Evolutionary conservation across 2,113 vertebrate genomes (phyloP).

Genomic region (Neotoma lepida): DNA sequence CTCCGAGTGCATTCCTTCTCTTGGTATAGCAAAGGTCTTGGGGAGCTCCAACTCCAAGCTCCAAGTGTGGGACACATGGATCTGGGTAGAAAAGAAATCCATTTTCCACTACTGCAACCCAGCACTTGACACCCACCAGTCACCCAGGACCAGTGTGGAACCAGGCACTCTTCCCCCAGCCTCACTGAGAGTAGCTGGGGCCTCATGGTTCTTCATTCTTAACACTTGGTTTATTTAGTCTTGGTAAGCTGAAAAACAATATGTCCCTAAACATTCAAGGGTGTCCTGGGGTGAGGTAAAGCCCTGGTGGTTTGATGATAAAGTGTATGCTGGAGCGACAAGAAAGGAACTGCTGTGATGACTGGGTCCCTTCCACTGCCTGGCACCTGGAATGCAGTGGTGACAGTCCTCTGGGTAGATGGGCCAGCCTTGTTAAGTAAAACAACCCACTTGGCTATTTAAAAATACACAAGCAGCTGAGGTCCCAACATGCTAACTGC

Average conservation of each 20-base stretch:
- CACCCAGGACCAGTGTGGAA: accelerated
- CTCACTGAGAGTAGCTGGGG: background rate
- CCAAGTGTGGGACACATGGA: background rate
- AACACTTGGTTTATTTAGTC: background rate
- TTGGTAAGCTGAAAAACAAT: background rate
- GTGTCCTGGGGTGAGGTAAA: background rate
- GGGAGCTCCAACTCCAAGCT: background rate
- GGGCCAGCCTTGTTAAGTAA: background rate
- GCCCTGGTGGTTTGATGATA: too few relatives aligned
- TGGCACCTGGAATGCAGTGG: accelerated
- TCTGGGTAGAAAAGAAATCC: background rate
- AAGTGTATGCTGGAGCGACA: background rate
- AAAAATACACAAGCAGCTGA: background rate
- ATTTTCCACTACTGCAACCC: accelerated
- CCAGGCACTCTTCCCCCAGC: accelerated
- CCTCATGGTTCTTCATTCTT: accelerated
- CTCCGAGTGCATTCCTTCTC: background rate
- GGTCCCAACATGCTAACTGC: background rate
- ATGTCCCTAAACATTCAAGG: background rate
- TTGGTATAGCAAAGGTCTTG: background rate
- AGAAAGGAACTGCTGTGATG: background rate
- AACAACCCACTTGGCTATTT: too few relatives aligned
- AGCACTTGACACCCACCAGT: background rate
- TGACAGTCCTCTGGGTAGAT: background rate
- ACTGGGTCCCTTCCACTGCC: background rate